Percentiles rank a stretch among this genome's conserved stretches.
Evolutionary conservation across 2,113 vertebrate species (phyloP).

Genomic region (Seriola quinqueradiata): DNA sequence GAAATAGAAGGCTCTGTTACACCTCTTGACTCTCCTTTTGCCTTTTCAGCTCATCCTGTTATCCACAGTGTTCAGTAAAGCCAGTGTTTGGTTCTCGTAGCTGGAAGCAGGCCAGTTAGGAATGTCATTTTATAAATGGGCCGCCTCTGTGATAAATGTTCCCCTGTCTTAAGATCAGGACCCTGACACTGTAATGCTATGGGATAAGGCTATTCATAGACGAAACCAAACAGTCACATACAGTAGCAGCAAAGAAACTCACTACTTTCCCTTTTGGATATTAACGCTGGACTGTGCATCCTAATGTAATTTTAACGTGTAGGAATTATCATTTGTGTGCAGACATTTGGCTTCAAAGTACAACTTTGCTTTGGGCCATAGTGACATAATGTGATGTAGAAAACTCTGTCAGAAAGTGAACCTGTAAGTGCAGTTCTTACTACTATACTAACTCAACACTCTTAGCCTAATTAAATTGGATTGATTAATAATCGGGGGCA

Average conservation of each 20-base stretch:
- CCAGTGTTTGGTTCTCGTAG: slow-evolving; percentile 29
- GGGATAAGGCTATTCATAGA: slow-evolving; percentile 62
- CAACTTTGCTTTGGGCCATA: too few species aligned
- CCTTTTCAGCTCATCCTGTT: slow-evolving; percentile 50
- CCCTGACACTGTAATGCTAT: slow-evolving; percentile 50
- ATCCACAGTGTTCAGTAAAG: slow-evolving; percentile 17
- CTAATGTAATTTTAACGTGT: background rate
- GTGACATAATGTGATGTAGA: background rate
- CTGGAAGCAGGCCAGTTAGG: slow-evolving; percentile 46
- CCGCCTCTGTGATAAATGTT: slow-evolving; percentile 70
- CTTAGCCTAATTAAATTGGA: background rate
- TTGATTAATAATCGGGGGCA: background rate
- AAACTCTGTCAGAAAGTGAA: background rate
- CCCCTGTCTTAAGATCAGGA: slow-evolving; percentile 62
- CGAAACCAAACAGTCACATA: slow-evolving; percentile 14
- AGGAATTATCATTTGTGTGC: background rate
- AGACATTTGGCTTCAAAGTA: too few species aligned
- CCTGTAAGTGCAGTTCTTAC: background rate
- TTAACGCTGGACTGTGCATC: background rate
- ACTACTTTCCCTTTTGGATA: slow-evolving; percentile 18
- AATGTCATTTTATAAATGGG: slow-evolving; percentile 62
- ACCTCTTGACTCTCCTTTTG: slow-evolving; percentile 48
- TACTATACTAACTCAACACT: background rate
- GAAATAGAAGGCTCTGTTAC: slow-evolving; percentile 54
- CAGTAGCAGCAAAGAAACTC: slow-evolving; percentile 36